Conservation (phyloP, 2,113 vertebrate species). For the Tupaia tana region DNA sequence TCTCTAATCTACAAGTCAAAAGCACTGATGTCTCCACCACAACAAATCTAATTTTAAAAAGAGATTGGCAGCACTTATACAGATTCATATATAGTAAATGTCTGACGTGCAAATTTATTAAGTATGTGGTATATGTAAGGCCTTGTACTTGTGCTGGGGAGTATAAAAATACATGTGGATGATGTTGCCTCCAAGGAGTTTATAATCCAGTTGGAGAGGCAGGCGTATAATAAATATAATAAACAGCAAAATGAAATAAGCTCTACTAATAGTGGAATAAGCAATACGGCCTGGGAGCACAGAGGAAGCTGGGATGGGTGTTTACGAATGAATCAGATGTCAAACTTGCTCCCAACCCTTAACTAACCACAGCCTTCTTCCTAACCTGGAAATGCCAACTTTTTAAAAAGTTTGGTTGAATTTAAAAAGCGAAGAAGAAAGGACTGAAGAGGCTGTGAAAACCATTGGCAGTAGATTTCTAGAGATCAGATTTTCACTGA, state of each 20-base stretch:
- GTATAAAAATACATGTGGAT: slow-evolving; percentile 29
- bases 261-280: neutral
- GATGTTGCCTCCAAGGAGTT: slow-evolving; percentile 34
- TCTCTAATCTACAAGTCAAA: slow-evolving; percentile 41
- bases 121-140: neutral
- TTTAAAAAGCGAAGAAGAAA: slow-evolving; percentile 11
- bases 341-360: neutral
- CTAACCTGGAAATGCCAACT: slow-evolving; percentile 19
- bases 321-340: slow-evolving; percentile 4
- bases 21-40: slow-evolving; percentile 37
- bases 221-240: slow-evolving; percentile 28
- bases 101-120: slow-evolving; percentile 17
- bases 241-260: slow-evolving; percentile 50
- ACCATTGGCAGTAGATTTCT: too few species aligned
- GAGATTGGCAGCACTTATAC: neutral
- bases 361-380: neutral
- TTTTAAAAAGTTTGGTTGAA: neutral
- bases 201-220: slow-evolving; percentile 57
- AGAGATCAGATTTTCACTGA: too few species aligned
- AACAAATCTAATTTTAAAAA: slow-evolving; percentile 60
- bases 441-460: neutral
- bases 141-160: neutral
- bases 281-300: neutral
- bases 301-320: neutral
- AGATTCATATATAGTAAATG: neutral